Conservation (phyloP, 1,140 invertebrate genomes). For the Camponotus pennsylvanicus region DNA sequence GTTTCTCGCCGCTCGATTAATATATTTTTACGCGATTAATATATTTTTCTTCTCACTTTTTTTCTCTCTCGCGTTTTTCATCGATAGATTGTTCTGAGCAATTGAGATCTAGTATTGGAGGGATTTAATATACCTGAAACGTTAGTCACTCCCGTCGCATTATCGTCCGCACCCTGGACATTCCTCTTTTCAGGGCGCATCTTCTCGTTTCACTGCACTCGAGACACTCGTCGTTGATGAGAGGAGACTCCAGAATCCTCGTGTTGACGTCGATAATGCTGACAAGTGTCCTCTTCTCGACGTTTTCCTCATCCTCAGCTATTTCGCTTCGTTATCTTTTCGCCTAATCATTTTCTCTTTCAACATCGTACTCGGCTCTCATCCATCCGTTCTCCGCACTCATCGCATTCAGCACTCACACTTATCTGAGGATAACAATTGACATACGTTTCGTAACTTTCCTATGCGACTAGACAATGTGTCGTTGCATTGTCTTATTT, state of each 20-base stretch:
- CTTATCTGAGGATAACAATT: constrained; percentile 82
- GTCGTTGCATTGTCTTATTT: constrained; percentile 62
- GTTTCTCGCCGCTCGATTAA: constrained; percentile 61
- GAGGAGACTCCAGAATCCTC: background rate
- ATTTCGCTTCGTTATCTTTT: background rate
- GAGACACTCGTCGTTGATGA: background rate
- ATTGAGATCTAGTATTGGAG: constrained; percentile 82
- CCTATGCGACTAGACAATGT: constrained; percentile 78
- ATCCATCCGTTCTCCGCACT: constrained; percentile 52
- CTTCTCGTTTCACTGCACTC: constrained; percentile 1
- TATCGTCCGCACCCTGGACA: constrained; percentile 22
- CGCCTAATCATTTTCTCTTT: constrained; percentile 49
- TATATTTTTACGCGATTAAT: constrained; percentile 51
- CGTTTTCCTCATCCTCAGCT: constrained; percentile 24
- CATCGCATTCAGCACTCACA: constrained; percentile 71
- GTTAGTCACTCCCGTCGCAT: constrained; percentile 63
- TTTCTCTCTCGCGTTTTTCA: constrained; percentile 50
- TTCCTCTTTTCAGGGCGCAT: constrained; percentile 38
- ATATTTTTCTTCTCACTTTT: constrained; percentile 50
- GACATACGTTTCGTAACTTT: constrained; percentile 84
- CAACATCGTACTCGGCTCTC: constrained; percentile 55
- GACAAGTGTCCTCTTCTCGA: background rate
- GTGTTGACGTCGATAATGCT: constrained; percentile 11
- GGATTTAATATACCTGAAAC: constrained; percentile 79
- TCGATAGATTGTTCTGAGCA: constrained; percentile 80